Evolutionary conservation across 37 sponge, comb jelly and placozoan species (phyloP).

Genomic region (Bolinopsis microptera): DNA sequence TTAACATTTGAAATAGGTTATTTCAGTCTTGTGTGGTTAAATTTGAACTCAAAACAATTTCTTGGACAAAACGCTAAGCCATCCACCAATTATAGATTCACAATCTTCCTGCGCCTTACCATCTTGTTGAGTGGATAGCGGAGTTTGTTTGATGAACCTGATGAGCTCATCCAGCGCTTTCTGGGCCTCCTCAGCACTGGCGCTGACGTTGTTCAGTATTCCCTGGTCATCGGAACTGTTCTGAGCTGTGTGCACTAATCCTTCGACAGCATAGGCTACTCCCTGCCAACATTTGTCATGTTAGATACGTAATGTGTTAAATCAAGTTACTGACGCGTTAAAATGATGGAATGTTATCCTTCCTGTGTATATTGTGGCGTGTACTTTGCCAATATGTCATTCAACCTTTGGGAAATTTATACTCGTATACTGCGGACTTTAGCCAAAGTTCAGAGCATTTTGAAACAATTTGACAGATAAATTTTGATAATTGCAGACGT

Average conservation of each 20-base stretch:
- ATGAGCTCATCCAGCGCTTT: conserved; percentile 60
- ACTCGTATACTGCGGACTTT: no score
- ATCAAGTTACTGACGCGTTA: no score
- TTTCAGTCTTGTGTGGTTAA: not conserved
- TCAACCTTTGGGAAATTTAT: no score
- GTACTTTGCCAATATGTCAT: not conserved
- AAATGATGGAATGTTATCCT: no score
- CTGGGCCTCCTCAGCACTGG: conserved; percentile 62
- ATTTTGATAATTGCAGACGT: no score
- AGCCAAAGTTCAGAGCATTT: no score
- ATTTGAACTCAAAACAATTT: not conserved
- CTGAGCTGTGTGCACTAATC: conserved; percentile 41
- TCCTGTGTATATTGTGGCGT: not conserved
- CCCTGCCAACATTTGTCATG: conserved; percentile 34
- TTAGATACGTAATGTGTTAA: no score
- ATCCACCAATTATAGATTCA: no score
- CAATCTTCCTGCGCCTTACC: not conserved
- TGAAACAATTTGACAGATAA: no score
- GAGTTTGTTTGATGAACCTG: conserved; percentile 48
- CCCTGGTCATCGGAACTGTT: conserved; percentile 45
- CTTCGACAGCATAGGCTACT: conserved; percentile 33
- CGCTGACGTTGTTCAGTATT: conserved; percentile 58
- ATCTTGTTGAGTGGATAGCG: not conserved
- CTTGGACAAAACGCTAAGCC: not conserved
- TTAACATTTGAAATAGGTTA: no score